Evolutionary conservation across 2,113 vertebrate species (phyloP).

Genomic region (Neotoma lepida): DNA sequence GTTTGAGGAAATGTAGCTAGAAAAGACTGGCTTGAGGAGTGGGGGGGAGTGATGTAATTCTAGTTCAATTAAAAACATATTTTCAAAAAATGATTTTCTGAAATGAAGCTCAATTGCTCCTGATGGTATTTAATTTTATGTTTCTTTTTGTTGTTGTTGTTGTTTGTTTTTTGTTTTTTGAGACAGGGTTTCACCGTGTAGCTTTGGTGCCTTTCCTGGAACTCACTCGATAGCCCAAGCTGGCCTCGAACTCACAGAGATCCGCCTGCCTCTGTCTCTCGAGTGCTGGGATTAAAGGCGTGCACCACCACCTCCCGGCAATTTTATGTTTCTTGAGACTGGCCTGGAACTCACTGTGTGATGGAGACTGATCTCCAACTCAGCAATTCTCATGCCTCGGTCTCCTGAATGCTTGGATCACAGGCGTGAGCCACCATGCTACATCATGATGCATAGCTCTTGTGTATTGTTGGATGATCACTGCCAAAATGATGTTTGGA

Average conservation of each 20-base stretch:
- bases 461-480: too few relatives aligned
- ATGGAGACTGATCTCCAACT: background rate
- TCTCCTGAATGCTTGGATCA: background rate
- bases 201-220: too few relatives aligned
- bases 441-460: background rate
- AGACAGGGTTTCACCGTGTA: too few relatives aligned
- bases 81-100: background rate
- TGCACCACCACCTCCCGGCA: too few relatives aligned
- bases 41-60: too few relatives aligned
- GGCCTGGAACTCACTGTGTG: background rate
- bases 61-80: background rate
- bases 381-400: background rate
- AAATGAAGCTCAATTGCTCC: background rate
- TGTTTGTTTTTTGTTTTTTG: too few relatives aligned
- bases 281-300: too few relatives aligned
- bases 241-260: too few relatives aligned
- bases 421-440: background rate
- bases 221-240: too few relatives aligned
- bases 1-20: background rate
- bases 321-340: background rate
- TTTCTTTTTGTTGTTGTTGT: too few relatives aligned
- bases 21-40: background rate
- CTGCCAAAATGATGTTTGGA: background rate
- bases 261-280: too few relatives aligned
- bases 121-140: too few relatives aligned